phyloP scores from a whole-genome alignment of 2,113 vertebrate species.

The Corythornis madagascariensis region DNA sequence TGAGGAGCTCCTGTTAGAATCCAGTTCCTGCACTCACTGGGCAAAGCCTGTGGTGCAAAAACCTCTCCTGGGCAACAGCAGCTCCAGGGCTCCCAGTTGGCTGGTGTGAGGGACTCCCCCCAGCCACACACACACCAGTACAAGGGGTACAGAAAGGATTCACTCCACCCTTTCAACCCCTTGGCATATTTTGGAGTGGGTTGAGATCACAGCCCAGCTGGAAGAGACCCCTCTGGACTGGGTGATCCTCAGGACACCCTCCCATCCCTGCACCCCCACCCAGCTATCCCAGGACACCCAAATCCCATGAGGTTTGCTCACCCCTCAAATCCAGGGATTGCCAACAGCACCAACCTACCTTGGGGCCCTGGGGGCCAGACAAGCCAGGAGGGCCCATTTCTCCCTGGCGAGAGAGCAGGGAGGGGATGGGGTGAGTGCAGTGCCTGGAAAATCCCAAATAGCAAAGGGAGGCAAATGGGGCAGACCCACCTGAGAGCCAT shows the following conservation, averaged over 20 bases:
- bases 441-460: rapidly evolving
- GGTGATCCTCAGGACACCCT: neutral
- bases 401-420: constrained; percentile 74
- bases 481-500: constrained; percentile 83
- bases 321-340: rapidly evolving
- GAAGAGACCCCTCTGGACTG: rapidly evolving
- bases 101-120: rapidly evolving
- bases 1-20: neutral
- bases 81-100: neutral
- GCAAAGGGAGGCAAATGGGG: rapidly evolving
- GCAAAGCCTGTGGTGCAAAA: neutral
- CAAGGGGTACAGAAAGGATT: rapidly evolving
- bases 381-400: constrained; percentile 80
- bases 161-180: rapidly evolving
- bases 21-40: rapidly evolving
- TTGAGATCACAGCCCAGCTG: neutral
- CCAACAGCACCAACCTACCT: constrained; percentile 35
- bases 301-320: rapidly evolving
- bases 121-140: rapidly evolving
- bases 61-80: neutral
- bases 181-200: neutral
- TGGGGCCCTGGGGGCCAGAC: constrained; percentile 76
- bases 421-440: rapidly evolving
- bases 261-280: neutral
- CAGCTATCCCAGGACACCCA: neutral